phyloP scores from a whole-genome alignment of 2,888 invertebrate genomes.

The Schrankia costaestrigalis region DNA sequence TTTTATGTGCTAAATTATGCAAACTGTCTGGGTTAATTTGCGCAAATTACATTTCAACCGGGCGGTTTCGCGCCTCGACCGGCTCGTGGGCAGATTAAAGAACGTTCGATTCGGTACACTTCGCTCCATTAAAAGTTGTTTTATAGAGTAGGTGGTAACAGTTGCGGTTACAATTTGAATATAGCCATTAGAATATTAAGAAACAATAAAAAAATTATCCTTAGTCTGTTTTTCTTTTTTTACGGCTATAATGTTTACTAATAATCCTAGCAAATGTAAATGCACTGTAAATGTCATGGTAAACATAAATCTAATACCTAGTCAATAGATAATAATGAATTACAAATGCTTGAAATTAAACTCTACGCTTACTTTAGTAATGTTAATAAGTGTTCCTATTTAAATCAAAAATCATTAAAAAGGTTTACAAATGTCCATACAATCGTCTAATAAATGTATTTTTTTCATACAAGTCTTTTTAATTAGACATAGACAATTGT shows the following conservation, averaged over 20 bases:
- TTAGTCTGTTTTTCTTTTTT: too few relatives aligned
- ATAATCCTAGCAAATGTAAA: too few relatives aligned
- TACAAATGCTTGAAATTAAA: neutral
- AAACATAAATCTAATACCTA: too few relatives aligned
- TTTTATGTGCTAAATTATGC: conserved; percentile 52
- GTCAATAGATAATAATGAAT: neutral
- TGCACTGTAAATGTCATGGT: too few relatives aligned
- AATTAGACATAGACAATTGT: conserved; percentile 15
- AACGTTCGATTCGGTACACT: conserved; percentile 24
- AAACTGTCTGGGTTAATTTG: conserved; percentile 50
- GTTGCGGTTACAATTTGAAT: conserved; percentile 3
- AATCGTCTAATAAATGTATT: conserved; percentile 7
- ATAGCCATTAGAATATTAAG: conserved; percentile 2
- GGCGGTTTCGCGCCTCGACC: conserved; percentile 29
- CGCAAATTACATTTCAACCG: conserved; percentile 44
- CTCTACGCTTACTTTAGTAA: too few relatives aligned
- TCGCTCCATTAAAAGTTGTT: conserved; percentile 7
- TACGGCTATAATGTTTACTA: too few relatives aligned
- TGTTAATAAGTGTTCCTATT: conserved; percentile 5
- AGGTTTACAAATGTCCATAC: conserved; percentile 9
- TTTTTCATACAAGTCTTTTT: conserved; percentile 16
- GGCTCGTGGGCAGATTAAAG: conserved; percentile 18
- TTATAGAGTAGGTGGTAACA: conserved; percentile 6
- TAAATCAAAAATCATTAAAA: conserved; percentile 4
- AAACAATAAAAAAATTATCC: neutral